Evolutionary conservation across 1,140 invertebrate genomes (phyloP).

Genomic region (Venturia canescens): DNA sequence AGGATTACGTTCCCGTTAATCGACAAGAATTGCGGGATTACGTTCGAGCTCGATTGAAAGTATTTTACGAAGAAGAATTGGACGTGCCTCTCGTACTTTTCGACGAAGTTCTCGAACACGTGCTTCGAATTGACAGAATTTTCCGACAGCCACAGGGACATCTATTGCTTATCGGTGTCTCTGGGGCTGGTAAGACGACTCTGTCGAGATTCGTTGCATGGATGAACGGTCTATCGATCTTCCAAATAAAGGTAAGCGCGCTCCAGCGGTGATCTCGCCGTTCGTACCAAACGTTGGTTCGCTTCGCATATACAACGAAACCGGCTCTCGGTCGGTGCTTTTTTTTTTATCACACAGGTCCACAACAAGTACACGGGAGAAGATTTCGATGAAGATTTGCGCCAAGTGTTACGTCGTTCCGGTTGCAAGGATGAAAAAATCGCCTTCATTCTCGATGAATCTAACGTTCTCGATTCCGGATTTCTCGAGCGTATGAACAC

Average conservation of each 20-base stretch:
- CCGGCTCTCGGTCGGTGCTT: neutral
- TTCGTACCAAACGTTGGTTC: too few relatives aligned
- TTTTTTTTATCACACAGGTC: conserved; percentile 79
- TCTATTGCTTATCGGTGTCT: conserved; percentile 96
- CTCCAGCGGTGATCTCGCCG: too few relatives aligned
- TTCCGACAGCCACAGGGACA: conserved; percentile 99
- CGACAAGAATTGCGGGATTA: conserved; percentile 97
- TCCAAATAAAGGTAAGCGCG: conserved; percentile 91
- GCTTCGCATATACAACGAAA: neutral
- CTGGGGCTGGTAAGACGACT: conserved; percentile 99
- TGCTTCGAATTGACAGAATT: conserved; percentile 98
- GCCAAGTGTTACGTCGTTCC: conserved; percentile 93
- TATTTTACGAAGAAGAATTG: conserved; percentile 99
- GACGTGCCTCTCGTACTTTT: conserved; percentile 99
- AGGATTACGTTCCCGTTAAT: conserved; percentile 98
- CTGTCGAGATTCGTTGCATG: conserved; percentile 99
- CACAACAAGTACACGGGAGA: conserved; percentile 99
- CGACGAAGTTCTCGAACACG: conserved; percentile 99
- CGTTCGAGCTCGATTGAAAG: conserved; percentile 96
- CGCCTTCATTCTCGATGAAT: conserved; percentile 99
- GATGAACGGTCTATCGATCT: conserved; percentile 99
- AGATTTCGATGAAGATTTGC: conserved; percentile 99
- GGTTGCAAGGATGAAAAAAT: conserved; percentile 99
- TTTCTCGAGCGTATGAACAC: conserved; percentile 99
- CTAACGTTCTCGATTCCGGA: conserved; percentile 98